Base-by-base conservation (phyloP, 2,888 invertebrate genomes). In the Gnatocerus cornutus region DNA sequence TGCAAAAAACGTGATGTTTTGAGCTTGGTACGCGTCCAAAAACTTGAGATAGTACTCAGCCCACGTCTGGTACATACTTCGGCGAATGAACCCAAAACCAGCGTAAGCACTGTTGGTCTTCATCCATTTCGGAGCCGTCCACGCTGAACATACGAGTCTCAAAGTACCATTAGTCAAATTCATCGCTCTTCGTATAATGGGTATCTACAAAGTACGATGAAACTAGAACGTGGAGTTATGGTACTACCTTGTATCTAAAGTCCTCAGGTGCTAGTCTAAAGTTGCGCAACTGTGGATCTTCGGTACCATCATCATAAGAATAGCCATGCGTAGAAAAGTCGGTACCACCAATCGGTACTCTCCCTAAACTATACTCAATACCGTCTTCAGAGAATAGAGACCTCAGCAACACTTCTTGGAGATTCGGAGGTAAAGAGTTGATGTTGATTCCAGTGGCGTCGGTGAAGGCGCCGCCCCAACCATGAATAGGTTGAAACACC, bases 311-410 rank as follows among this genome's bases (percentile, higher is more conserved):
- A 78, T 92, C 92, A 82, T 95, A 95, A 0, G 95, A 91, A 86
- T 97, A 97, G 0, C 90, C 87, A 53, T 88, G 89, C 0, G 91
- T 89, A 0, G 97, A 97, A 83, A 97, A 97, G 84, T 97, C 97
- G 59, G 90, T 89, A 5, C 96, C 95, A 0, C 90, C 97, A 70
- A 97, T 94, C 0, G 97, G 93, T 6, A 95, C 89, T 41, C 97
- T 88, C 45, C 92, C 91, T 74, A 96, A 81, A 76, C 89, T 93
- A 83, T 95, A 97, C 73, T 91, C 91, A 64, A 93, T 87, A 6
- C 97, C 97, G 69, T 87, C 82, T 0, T 84, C 77, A 6, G 89
- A 87, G 78, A 90, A 95, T 81, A 93, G 95, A 0, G 95, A 48
- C 48, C 48, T 8, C 58, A 67, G n/a, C n/a, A 67, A 21, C 33